Evolutionary conservation across 2,113 vertebrate species (phyloP), one percentile per base, ranked within the genome.

Genomic region (Channa maculata): DNA sequence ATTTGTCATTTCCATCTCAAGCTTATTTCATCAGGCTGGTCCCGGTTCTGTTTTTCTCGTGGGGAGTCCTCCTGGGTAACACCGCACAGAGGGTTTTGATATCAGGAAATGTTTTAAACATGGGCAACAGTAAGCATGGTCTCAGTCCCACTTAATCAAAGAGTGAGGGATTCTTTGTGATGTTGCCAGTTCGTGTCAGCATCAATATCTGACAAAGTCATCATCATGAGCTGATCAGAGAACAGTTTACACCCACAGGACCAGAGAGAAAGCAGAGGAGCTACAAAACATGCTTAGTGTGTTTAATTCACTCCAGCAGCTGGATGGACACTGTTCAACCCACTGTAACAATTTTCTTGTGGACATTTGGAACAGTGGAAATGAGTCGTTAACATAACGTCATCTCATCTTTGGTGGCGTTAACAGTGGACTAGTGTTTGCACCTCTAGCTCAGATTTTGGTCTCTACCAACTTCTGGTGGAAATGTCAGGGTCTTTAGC

Each of bases 151-250:
- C 4, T 45, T 24, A 43, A 52, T 61, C 57, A 62, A 45, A 54
- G 33, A 46, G 49, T 1, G 33, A 38, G 14, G 5, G 37, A 4
- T 48, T 43, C 36, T 33, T 39, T 41, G 10, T 41, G 0, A 39
- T 14, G 36, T 48, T 5, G 8, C 55, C 46, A 51, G 15, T 61
- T 52, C 24, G 44, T 8, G 1, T 11, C n/a, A 6, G 4, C 67
- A 38, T 59, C 66, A 49, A 39, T 49, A 14, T 48, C 10, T 13
- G 14, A 38, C 37, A 24, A 39, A 58, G 58, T 54, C 44, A 69
- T 69, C 53, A 70, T 15, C 55, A 13, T 43, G 1, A 2, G 44
- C 37, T 9, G 11, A 45, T 58, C 54, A 14, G 11, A 50, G 45
- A 63, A 15, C 34, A 12, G 5, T 10, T 59, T 24, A 14, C 4